A percentile compares a stretch with the other conserved stretches of the same genome.
Conservation (phyloP, 2,113 vertebrate species). For the Sisor rabdophorus region DNA sequence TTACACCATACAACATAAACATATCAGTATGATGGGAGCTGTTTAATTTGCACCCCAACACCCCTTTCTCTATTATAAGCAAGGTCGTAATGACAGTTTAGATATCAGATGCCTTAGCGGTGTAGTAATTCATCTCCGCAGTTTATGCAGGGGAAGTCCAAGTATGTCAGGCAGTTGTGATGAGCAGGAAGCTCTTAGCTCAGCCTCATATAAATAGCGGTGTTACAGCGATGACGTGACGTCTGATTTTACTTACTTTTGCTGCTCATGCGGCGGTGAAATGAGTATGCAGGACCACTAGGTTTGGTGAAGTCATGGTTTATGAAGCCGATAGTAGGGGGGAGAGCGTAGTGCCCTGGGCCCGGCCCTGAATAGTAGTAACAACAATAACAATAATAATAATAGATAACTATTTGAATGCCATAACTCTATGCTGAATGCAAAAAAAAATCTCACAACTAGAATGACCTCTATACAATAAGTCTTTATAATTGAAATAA, state of each 20-base stretch:
- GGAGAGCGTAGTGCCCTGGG: conserved; percentile 75
- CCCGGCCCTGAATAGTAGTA: conserved; percentile 69
- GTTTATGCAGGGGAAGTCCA: conserved; percentile 19
- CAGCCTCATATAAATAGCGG: conserved; percentile 27
- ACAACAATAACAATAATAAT: neutral
- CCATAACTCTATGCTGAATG: no score
- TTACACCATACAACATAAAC: conserved; percentile 25
- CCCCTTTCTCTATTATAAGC: conserved; percentile 16
- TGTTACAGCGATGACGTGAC: conserved; percentile 11
- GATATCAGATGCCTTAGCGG: conserved; percentile 33
- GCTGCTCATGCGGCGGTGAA: conserved; percentile 69
- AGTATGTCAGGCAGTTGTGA: conserved; percentile 14
- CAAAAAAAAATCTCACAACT: no score
- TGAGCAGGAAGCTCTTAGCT: conserved; percentile 28
- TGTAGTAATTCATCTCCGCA: conserved; percentile 32
- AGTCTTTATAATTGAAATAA: no score
- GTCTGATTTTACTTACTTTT: conserved; percentile 58
- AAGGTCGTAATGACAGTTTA: conserved; percentile 27
- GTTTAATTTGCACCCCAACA: conserved; percentile 11
- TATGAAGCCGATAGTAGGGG: conserved; percentile 76
- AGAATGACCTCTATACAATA: no score
- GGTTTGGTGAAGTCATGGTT: conserved; percentile 82
- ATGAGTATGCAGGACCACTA: conserved; percentile 76
- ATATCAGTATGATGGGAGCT: conserved; percentile 9
- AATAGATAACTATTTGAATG: no score